Evolutionary conservation across 2,113 vertebrate genomes (phyloP), one percentile per base, ranked within the genome.

Genomic region (Dissostichus mawsoni): DNA sequence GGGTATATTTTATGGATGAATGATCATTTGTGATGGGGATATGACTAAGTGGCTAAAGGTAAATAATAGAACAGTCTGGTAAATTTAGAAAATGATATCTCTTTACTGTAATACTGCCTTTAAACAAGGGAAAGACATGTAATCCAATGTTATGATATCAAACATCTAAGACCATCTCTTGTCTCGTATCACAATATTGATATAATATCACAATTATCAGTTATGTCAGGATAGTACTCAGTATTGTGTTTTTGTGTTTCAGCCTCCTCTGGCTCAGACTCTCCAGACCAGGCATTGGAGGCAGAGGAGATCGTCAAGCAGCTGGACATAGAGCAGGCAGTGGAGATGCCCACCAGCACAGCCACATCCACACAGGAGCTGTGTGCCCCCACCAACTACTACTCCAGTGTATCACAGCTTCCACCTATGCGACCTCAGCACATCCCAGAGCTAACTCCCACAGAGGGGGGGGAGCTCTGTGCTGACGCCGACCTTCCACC

Each of bases 301-400:
- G 98, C 97, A 0, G 98, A 99, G 89, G 97, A 99, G 82, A 97
- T 98, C 62, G 97, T 98, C 48, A 99, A 98, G 81, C 97, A 99
- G 90, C 95, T 99, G 82, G 98, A 99, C 69, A 97, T 99, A 91
- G 98, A 98, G 63, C 96, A 98, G 89, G 95, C 96, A 33, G 97
- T 96, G 48, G 98, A 98, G 93, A 96, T 95, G 1, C 96, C 96
- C 59, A 97, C 96, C 74, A 97, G 96, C 88, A 97, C 96, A 10
- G 95, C 95, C 13, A 95, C 96, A 0, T 96, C 96, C 9, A 92
- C 96, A 36, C 96, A 97, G 16, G 96, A 96, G 47, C 88, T 96
- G 4, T 96, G 81, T 93, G 94, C 82, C 94, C 90, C 87, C 90
- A 95, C 83, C 92, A 95, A 86, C 90, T 96, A 58, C 84, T 91